A percentile compares a stretch with the other conserved stretches of the same genome.
Conservation (phyloP, 1,140 invertebrate species). For the Matsumurasca onukii region DNA sequence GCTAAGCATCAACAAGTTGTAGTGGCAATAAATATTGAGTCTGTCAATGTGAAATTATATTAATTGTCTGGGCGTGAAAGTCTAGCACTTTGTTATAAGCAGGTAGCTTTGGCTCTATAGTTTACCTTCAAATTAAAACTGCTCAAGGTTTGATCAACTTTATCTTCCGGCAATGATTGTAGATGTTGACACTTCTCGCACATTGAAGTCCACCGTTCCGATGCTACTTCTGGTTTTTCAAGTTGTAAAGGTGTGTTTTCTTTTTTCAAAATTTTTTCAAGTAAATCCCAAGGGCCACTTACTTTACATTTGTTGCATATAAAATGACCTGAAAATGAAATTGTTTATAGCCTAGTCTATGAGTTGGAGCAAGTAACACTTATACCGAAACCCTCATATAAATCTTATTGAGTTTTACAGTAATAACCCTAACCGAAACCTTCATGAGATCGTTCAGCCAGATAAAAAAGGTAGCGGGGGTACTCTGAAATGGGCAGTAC, state of each 20-base stretch:
- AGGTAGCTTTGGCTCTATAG: neutral
- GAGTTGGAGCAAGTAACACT: neutral
- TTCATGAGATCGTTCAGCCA: neutral
- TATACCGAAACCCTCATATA: neutral
- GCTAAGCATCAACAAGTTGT: neutral
- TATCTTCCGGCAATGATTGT: neutral
- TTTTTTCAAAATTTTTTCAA: slow-evolving; percentile 27
- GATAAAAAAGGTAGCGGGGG: neutral
- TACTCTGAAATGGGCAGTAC: neutral
- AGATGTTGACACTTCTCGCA: neutral
- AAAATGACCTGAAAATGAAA: slow-evolving; percentile 34
- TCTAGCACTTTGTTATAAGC: neutral
- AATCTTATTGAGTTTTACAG: neutral
- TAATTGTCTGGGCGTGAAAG: too few species aligned
- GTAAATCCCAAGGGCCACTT: slow-evolving; percentile 30
- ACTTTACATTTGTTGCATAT: slow-evolving; percentile 31
- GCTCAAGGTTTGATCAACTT: neutral
- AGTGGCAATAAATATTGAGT: neutral
- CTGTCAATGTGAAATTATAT: neutral
- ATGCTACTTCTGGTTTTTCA: neutral
- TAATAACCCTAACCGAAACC: neutral
- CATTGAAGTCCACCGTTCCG: neutral
- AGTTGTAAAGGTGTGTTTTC: neutral
- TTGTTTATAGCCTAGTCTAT: neutral
- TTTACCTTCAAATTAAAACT: slow-evolving; percentile 13